Evolutionary conservation across 2,113 vertebrate genomes (phyloP).

Genomic region (Lamprologus speciosus): DNA sequence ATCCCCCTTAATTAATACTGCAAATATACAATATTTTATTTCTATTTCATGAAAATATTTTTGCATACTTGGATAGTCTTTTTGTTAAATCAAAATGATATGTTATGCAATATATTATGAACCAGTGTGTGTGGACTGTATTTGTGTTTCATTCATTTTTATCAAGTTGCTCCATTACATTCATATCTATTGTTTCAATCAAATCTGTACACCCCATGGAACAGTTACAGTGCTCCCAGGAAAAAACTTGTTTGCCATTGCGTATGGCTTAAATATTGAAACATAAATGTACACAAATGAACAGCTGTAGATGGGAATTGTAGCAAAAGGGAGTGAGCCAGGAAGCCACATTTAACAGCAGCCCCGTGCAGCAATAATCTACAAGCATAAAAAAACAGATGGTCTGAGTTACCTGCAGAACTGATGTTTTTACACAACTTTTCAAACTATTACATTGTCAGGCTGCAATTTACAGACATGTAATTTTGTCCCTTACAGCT

Average conservation of each 20-base stretch:
- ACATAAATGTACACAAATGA: neutral
- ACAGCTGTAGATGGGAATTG: slow-evolving; percentile 1
- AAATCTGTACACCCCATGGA: neutral
- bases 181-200: neutral
- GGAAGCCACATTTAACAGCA: slow-evolving; percentile 22
- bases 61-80: neutral
- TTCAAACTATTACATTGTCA: slow-evolving; percentile 15
- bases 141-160: neutral
- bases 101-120: neutral
- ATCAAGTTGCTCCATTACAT: neutral
- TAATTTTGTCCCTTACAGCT: neutral
- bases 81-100: neutral
- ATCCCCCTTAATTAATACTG: neutral
- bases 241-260: neutral
- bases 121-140: neutral
- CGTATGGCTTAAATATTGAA: neutral
- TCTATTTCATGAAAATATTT: neutral
- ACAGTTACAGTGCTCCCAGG: neutral
- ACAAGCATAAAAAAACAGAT: slow-evolving; percentile 37
- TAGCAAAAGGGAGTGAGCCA: neutral
- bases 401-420: slow-evolving; percentile 40
- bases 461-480: neutral
- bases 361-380: slow-evolving; percentile 22
- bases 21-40: neutral
- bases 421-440: slow-evolving; percentile 32